These are phyloP conservation scores for Cheilosia grossa DNA, from an alignment of 2,888 invertebrate species.

Conservation along the genomic window DNA sequence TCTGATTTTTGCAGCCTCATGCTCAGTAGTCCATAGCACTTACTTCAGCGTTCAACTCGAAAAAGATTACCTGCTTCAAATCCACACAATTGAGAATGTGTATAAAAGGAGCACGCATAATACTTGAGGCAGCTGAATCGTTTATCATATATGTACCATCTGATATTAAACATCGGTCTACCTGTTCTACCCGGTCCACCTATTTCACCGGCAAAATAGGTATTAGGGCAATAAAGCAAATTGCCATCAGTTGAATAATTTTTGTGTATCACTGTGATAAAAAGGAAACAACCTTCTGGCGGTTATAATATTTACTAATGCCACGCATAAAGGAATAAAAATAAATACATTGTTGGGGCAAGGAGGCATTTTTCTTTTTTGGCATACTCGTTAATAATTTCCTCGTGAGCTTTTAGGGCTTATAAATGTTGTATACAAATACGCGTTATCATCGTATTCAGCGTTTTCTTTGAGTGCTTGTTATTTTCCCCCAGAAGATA, in stretches of 20 bases:
- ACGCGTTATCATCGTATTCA: conserved; percentile 44
- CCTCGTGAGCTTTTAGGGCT: conserved; percentile 21
- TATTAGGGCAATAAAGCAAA: conserved; percentile 47
- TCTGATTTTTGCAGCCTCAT: too few relatives aligned
- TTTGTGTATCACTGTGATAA: not conserved
- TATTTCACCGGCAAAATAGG: conserved; percentile 13
- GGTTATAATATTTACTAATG: conserved; percentile 2
- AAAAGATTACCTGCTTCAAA: not conserved
- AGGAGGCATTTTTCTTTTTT: conserved; percentile 7
- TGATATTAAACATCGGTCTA: conserved; percentile 4
- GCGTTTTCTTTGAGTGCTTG: conserved; percentile 12
- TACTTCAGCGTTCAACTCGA: too few relatives aligned
- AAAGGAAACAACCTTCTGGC: conserved; percentile 2
- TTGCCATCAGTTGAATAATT: conserved; percentile 14
- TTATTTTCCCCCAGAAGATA: not conserved
- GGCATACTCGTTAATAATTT: not conserved
- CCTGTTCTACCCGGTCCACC: too few relatives aligned
- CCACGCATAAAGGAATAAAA: not conserved
- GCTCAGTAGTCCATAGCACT: too few relatives aligned
- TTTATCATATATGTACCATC: conserved; percentile 18
- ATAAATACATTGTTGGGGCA: not conserved
- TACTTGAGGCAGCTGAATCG: conserved; percentile 6
- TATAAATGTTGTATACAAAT: conserved; percentile 35
- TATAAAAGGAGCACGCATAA: not conserved
- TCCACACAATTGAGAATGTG: not conserved